phyloP scores from a whole-genome alignment of 1,140 invertebrate species.

The Diachasmimorpha longicaudata region DNA sequence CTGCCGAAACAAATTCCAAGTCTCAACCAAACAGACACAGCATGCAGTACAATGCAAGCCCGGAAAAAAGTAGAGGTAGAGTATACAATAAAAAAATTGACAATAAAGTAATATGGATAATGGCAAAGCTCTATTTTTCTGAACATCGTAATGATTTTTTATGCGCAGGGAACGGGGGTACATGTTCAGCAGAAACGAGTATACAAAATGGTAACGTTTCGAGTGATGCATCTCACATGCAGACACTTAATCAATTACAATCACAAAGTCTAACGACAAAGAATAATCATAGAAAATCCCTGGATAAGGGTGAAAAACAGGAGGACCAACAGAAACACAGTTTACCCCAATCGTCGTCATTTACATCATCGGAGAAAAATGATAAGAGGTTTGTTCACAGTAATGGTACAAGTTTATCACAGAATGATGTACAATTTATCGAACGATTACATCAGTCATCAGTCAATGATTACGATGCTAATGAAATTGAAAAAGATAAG shows the following conservation, averaged over 20 bases:
- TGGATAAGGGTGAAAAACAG: conserved; percentile 63
- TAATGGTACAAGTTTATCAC: conserved; percentile 61
- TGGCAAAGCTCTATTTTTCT: no score
- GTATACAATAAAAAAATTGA: conserved; percentile 44
- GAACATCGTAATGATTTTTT: no score
- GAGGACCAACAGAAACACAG: conserved; percentile 57
- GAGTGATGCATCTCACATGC: conserved; percentile 40
- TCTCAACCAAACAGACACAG: conserved; percentile 58
- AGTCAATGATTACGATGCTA: conserved; percentile 66
- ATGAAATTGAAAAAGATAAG: conserved; percentile 66
- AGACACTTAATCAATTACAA: conserved; percentile 38
- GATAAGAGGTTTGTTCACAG: conserved; percentile 61
- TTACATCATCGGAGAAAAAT: conserved; percentile 38
- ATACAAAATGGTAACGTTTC: conserved; percentile 60
- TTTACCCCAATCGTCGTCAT: conserved; percentile 44
- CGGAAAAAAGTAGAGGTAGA: conserved; percentile 66
- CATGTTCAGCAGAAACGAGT: conserved; percentile 42
- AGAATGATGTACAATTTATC: conserved; percentile 63
- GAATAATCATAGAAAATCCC: conserved; percentile 64
- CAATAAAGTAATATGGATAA: no score
- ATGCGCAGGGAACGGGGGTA: background rate
- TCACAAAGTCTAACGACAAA: conserved; percentile 54
- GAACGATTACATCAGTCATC: conserved; percentile 64
- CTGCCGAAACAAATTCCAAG: conserved; percentile 57
- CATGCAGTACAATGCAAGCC: conserved; percentile 61